A percentile compares a stretch with the other conserved stretches of the same genome.
These are phyloP conservation scores for Coregonus clupeaformis DNA, from an alignment of 2,113 vertebrate species.

Conservation along the genomic window DNA sequence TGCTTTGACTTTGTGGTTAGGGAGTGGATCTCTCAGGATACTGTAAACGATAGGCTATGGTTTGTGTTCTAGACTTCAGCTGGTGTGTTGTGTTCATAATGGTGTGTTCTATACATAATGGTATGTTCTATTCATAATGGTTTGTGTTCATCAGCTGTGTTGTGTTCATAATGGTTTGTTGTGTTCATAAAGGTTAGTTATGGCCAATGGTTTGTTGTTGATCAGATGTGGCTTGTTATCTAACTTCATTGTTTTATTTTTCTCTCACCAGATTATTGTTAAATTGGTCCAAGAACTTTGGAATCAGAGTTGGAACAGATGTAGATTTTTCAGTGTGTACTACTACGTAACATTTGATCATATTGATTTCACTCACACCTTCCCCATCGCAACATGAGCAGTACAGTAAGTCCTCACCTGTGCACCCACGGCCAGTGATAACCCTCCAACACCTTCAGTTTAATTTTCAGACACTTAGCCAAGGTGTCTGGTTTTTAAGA, in stretches of 20 bases:
- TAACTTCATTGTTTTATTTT: background rate
- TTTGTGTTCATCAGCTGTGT: too few relatives aligned
- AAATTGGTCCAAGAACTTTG: background rate
- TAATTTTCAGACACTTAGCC: background rate
- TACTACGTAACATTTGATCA: background rate
- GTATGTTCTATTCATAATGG: too few relatives aligned
- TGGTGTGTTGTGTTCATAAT: too few relatives aligned
- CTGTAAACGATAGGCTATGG: too few relatives aligned
- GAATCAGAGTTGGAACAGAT: background rate
- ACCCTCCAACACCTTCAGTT: background rate
- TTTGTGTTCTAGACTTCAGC: too few relatives aligned
- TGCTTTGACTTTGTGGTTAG: too few relatives aligned
- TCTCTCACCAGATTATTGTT: background rate
- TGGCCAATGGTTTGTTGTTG: too few relatives aligned
- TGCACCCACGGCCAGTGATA: background rate
- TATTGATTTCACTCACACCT: background rate
- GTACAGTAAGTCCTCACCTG: constrained; percentile 44
- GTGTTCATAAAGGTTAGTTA: too few relatives aligned
- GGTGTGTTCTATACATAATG: too few relatives aligned
- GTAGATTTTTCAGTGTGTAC: background rate
- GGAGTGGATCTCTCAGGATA: too few relatives aligned
- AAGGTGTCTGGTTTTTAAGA: background rate
- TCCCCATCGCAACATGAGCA: constrained; percentile 40
- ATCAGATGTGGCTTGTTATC: too few relatives aligned
- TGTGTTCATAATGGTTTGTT: too few relatives aligned